Base-by-base conservation (phyloP, 2,888 invertebrate species). In the Slavum lentiscoides region DNA sequence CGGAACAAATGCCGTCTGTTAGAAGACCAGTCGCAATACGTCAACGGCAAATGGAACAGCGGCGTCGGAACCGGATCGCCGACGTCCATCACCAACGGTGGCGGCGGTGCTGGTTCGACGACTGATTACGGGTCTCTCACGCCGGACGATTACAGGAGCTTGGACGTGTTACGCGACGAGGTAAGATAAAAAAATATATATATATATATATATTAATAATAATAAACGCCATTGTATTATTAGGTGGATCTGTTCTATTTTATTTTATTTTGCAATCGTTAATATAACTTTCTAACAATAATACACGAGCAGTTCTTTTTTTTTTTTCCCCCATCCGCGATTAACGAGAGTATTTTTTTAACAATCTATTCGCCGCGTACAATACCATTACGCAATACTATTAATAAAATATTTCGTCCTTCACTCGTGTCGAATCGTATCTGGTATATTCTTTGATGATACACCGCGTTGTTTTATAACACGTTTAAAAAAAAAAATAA, bases 81-180 rank as follows among this genome's bases (percentile, higher is more conserved):
- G 1, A 13, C 75, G 49, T 75, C 75, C 59, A 75, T 75, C 2
- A 75, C 67, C 23, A 75, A 75, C 43, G 75, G 75, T 8, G 75
- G 75, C 13, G 75, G 75, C 43, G 75, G 75, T 8, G 75, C 67
- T 8, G 75, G 75, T 13, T 67, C 75, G 2, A 75, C 75, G 8
- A 75, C 75, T 15, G 75, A 75, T 58, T 75, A 75, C 17, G 75
- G 91, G 81, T 93, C 92, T 84, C 89, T 94, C 1, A 75, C 75
- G 83, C 90, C 95, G 89, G 95, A 96, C 85, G 96, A 97, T 85
- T 93, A 95, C 83, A 93, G 92, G 86, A 95, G 96, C 86, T 89
- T 96, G 85, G 94, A 95, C 85, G 91, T 94, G 75, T 90, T 97
- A 21, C 91, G 94, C 86, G 93, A 96, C 85, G 96, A 97, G 89